Conservation (phyloP, 2,113 vertebrate genomes). For the Desmodus rotundus region DNA sequence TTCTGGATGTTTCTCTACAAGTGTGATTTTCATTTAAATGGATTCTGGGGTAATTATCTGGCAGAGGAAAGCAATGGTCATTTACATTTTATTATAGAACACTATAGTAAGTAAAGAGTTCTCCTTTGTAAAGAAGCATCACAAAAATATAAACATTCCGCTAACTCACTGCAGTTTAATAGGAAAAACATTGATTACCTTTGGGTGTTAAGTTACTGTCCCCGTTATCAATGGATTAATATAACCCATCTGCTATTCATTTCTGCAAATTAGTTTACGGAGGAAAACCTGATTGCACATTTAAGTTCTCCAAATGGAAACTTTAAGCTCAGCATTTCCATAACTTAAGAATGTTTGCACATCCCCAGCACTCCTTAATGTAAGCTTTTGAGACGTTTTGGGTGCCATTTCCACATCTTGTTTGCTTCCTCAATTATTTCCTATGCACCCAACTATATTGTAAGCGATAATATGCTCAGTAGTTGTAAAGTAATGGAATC, state of each 20-base stretch:
- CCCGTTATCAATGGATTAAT: constrained; percentile 34
- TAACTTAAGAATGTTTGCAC: neutral
- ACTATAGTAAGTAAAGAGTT: constrained; percentile 63
- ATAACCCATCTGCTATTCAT: constrained; percentile 47
- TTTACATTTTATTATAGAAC: constrained; percentile 62
- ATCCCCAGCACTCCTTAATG: neutral
- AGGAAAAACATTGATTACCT: constrained; percentile 44
- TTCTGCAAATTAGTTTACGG: constrained; percentile 29
- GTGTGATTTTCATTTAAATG: constrained; percentile 63
- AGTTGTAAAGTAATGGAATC: neutral
- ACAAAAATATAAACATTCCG: constrained; percentile 48
- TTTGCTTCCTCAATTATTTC: constrained; percentile 11
- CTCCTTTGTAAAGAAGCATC: constrained; percentile 46
- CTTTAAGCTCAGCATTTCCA: neutral
- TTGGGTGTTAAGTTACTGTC: constrained; percentile 46
- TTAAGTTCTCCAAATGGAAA: constrained; percentile 35
- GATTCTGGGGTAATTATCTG: constrained; percentile 67
- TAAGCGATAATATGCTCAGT: neutral
- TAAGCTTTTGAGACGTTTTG: neutral
- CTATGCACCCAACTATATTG: neutral
- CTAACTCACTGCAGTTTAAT: constrained; percentile 32
- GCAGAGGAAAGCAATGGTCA: constrained; percentile 21
- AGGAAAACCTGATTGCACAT: neutral
- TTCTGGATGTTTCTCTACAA: constrained; percentile 71
- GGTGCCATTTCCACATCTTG: neutral